phyloP scores from a whole-genome alignment of 2,113 vertebrate species.

The Ailuropoda melanoleuca region DNA sequence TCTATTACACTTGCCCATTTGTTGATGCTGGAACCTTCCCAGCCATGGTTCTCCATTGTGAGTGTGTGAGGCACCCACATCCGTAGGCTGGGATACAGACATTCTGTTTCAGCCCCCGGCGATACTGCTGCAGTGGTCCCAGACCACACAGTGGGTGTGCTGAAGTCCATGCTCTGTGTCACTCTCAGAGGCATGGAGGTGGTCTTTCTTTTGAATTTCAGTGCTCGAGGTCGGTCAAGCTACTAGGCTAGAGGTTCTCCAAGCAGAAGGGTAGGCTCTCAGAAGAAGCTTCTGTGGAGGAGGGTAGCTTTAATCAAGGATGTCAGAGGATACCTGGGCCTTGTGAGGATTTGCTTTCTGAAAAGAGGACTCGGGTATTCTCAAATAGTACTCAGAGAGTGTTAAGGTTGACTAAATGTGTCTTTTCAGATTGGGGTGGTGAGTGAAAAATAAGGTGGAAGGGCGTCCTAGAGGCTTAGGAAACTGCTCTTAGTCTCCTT shows the following conservation, averaged over 20 bases:
- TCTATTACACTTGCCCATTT: not conserved
- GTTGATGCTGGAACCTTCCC: not conserved
- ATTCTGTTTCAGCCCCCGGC: accelerated
- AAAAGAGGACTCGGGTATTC: not conserved
- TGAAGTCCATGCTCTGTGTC: not conserved
- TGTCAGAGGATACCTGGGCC: not conserved
- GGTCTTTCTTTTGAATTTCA: not conserved
- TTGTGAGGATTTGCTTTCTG: not conserved
- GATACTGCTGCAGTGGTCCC: not conserved
- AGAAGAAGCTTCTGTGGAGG: not conserved
- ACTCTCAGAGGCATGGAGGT: not conserved
- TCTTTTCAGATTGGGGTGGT: not conserved
- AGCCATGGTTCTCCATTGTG: not conserved
- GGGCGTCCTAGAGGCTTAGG: not conserved
- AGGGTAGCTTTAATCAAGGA: not conserved
- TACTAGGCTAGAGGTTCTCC: not conserved
- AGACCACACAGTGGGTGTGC: too few relatives aligned
- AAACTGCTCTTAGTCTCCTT: not conserved
- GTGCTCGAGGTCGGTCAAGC: not conserved
- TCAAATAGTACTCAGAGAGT: not conserved
- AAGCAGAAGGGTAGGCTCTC: not conserved
- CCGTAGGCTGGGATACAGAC: accelerated
- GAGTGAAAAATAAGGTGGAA: not conserved
- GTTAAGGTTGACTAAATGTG: not conserved
- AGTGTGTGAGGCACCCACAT: accelerated